Percentiles rank a stretch among this genome's conserved stretches.
Conservation (phyloP, 2,113 vertebrate genomes). For the Gobius niger region DNA sequence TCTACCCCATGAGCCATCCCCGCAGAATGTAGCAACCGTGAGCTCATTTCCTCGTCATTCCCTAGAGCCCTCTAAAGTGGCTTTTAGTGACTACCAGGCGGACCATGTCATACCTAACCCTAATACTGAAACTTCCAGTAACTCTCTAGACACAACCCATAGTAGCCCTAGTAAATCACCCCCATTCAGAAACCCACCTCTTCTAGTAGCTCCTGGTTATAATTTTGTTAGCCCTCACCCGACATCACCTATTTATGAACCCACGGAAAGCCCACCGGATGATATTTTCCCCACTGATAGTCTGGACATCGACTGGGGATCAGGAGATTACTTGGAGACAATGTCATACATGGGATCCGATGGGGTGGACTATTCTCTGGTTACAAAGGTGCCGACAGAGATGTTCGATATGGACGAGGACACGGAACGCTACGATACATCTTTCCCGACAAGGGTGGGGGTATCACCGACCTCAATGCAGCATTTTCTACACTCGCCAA, state of each 20-base stretch:
- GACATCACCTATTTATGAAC: slow-evolving; percentile 69
- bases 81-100: slow-evolving; percentile 21
- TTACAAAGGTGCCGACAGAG: slow-evolving; percentile 73
- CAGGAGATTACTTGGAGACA: slow-evolving; percentile 85
- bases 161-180: slow-evolving; percentile 42
- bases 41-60: slow-evolving; percentile 30
- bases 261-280: slow-evolving; percentile 70
- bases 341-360: slow-evolving; percentile 72
- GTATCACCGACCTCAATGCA: slow-evolving; percentile 77
- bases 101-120: slow-evolving; percentile 35
- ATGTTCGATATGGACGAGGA: slow-evolving; percentile 80
- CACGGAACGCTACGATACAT: slow-evolving; percentile 82
- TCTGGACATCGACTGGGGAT: slow-evolving; percentile 81
- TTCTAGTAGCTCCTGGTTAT: slow-evolving; percentile 61
- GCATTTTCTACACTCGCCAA: slow-evolving; percentile 21
- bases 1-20: slow-evolving; percentile 13
- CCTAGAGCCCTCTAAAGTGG: slow-evolving; percentile 27
- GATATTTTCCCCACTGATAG: slow-evolving; percentile 71
- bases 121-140: slow-evolving; percentile 39
- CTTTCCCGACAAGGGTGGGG: slow-evolving; percentile 82
- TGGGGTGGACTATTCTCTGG: slow-evolving; percentile 62
- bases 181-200: slow-evolving; percentile 35
- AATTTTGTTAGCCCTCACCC: slow-evolving; percentile 61
- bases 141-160: slow-evolving; percentile 21
- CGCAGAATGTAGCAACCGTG: slow-evolving; percentile 8